Base-by-base conservation (phyloP, 2,888 invertebrate species). In the Theodoxus fluviatilis region DNA sequence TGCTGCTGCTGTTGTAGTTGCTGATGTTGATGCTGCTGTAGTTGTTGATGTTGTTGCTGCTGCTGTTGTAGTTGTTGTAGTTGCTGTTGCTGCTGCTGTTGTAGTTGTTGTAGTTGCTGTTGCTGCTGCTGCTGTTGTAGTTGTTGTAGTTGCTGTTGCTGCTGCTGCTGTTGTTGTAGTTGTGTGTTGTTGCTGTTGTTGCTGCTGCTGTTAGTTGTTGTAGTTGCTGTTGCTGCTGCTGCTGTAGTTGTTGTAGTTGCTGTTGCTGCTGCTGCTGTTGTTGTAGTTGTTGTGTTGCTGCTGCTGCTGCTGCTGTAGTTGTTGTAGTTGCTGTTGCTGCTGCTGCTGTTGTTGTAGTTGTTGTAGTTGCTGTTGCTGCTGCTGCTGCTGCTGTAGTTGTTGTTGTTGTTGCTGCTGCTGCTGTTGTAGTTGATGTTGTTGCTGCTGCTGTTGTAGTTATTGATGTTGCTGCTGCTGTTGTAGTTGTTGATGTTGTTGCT, bases 281-380 rank as follows among this genome's bases (percentile, higher is more conserved):
- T 25, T 65, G 43, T 28, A 25, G 3, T 28, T 65, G 40, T 28
- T 43, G 12, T 65, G 43, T 43, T 22, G 33, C 25, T 67, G 25
- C 28, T 37, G 22, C 18, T 28, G 25, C 33, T 25, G 3, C 12
- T 66, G 31, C 1, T 49, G 15, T 28, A 6, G 15, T 18, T 66
- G 6, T 31, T 66, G 12, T 31, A 25, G 12, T 37, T 35, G 15
- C 47, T 66, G 15, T 37, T 43, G 2, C 33, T 59, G 28, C 57
- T 22, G 15, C 67, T 67, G 12, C 49, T 52, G 12, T 52, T 67
- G 12, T 38, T 49, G 12, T n/a, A 52, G 33, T 22, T 52, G 33
- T 33, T 49, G 12, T 52, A 52, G 12, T 38, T 67, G 12, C 67
- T 67, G 12, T 33, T 49, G 12, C 52, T 67, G 12, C 49, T 49